Percentiles rank a stretch among this genome's conserved stretches.
These are phyloP conservation scores for Sinella curviseta DNA, from an alignment of 1,140 invertebrate genomes.

Conservation along the genomic window DNA sequence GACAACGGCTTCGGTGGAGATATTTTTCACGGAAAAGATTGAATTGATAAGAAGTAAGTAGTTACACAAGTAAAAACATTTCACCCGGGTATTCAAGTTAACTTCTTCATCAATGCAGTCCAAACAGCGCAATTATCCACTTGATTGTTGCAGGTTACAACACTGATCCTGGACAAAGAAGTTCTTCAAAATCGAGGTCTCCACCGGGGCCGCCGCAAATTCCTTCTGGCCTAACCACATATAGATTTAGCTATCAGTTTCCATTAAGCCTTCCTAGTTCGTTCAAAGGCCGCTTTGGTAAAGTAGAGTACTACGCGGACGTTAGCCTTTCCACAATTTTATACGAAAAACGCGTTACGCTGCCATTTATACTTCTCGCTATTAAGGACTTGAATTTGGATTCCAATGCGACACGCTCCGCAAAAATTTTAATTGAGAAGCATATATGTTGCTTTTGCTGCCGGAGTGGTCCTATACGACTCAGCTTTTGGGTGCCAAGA, in stretches of 20 bases:
- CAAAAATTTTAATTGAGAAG: conserved; percentile 37
- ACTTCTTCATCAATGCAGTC: too few relatives aligned
- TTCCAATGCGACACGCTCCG: conserved; percentile 28
- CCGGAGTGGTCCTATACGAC: conserved; percentile 36
- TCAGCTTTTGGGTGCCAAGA: conserved; percentile 35
- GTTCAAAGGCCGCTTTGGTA: conserved; percentile 36
- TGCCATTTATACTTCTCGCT: conserved; percentile 38
- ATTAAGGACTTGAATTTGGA: conserved; percentile 36
- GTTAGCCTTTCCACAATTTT: conserved; percentile 8
- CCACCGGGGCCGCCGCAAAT: neutral
- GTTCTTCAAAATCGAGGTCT: neutral
- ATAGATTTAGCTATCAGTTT: conserved; percentile 31
- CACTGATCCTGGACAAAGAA: neutral
- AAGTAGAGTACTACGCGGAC: conserved; percentile 38
- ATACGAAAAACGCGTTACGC: conserved; percentile 34
- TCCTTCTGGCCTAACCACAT: neutral
- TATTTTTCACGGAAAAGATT: conserved; percentile 38
- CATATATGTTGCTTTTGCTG: conserved; percentile 34
- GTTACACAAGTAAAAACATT: neutral
- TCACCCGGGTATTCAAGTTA: too few relatives aligned
- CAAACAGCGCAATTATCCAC: too few relatives aligned
- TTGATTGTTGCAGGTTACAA: neutral
- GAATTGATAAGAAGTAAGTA: conserved; percentile 25
- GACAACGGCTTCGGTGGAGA: conserved; percentile 37
- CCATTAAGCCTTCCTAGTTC: conserved; percentile 29